Conservation (phyloP, 2,113 vertebrate species). For the Centropus unirufus region DNA sequence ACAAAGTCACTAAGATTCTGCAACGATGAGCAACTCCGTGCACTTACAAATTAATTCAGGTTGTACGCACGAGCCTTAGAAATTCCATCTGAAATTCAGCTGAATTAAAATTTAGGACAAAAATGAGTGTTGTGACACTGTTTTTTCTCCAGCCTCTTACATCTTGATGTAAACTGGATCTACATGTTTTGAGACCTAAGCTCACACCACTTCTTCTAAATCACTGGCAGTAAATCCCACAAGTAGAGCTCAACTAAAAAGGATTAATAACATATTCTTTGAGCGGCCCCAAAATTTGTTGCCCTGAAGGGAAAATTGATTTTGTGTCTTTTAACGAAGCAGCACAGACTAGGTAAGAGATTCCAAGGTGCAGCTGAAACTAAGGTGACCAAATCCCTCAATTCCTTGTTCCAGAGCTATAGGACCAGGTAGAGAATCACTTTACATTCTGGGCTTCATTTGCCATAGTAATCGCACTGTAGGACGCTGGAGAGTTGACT, state of each 20-base stretch:
- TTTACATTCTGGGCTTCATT: neutral
- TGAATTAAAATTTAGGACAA: neutral
- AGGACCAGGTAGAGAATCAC: neutral
- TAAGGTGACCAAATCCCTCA: neutral
- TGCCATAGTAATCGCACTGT: neutral
- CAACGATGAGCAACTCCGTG: fast-evolving
- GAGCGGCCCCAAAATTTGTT: neutral
- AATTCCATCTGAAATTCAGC: neutral
- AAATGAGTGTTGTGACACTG: fast-evolving
- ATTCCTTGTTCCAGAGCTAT: neutral
- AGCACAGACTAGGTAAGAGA: neutral
- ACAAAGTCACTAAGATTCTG: neutral
- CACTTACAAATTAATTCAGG: neutral
- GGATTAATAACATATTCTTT: neutral
- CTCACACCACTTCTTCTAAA: neutral
- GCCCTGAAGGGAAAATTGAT: neutral
- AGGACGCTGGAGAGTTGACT: neutral
- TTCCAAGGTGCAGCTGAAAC: neutral
- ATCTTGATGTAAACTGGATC: no score
- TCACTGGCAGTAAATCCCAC: fast-evolving
- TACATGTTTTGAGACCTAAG: neutral
- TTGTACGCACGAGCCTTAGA: neutral
- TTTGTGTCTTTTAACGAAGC: neutral
- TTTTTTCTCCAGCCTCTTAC: neutral
- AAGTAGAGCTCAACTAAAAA: neutral